Evolutionary conservation across 2,797 vertebrate genomes (phyloP).

Genomic region (Halcyon smyrnensis): DNA sequence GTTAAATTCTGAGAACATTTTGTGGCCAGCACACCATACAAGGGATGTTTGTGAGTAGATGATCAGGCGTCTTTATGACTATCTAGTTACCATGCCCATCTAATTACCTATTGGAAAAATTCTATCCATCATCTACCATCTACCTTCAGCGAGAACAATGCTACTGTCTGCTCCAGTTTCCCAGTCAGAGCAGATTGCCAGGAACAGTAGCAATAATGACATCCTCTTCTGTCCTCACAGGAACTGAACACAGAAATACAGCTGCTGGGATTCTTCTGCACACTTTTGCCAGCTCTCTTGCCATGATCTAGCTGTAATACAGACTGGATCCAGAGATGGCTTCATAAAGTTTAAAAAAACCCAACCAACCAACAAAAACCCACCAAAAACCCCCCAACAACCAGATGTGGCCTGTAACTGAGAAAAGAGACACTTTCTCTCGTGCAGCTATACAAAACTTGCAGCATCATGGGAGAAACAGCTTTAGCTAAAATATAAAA

Average conservation of each 20-base stretch:
- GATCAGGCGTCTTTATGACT: conserved; percentile 21
- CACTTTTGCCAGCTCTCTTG: background rate
- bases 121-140: background rate
- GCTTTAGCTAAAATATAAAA: background rate
- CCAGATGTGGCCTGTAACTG: background rate
- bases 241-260: conserved; percentile 6
- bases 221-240: conserved; percentile 35
- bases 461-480: background rate
- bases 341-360: background rate
- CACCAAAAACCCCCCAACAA: background rate
- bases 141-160: background rate
- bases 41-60: background rate
- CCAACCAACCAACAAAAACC: background rate
- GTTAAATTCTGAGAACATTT: background rate
- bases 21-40: background rate
- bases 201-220: conserved; percentile 51
- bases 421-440: background rate
- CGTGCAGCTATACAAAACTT: background rate
- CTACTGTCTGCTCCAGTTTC: background rate
- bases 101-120: conserved; percentile 39
- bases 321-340: background rate
- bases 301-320: conserved; percentile 16
- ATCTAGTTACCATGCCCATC: conserved; percentile 16
- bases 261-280: conserved; percentile 32
- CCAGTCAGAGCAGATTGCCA: conserved; percentile 32